Base-by-base conservation (phyloP, 2,888 invertebrate species). In the Acrobasis consociella region DNA sequence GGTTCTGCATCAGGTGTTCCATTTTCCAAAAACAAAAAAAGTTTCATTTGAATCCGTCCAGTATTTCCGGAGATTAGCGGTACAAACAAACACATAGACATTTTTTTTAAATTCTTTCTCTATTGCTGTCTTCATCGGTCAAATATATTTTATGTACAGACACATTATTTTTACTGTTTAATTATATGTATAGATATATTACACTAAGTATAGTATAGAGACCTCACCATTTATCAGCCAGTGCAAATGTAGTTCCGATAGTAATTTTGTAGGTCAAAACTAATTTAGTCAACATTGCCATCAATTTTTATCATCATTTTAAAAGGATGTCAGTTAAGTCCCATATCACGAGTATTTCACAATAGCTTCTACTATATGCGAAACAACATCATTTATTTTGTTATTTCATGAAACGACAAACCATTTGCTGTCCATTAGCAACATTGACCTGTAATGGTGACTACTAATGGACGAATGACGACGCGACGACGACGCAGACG, bases 341-440 rank as follows among this genome's bases (percentile, higher is more conserved):
- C 16, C 10, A 39, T 55, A 55, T 55, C 39, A 39, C 16, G 39
- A 55, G 13, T n/a, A 55, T 55, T 55, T 55, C 55, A 39, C 39
- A 55, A 55, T 39, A 55, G 9, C 39, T 11, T 15, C 39, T 15
- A 7, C 22, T 31, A 11, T 55, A 5, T 39, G 39, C 55, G 11
- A 39, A 55, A 55, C 11, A 39, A 38, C 5, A 58, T 13, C 0
- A 22, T 39, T 22, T 0, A 56, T 46, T 22, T 42, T 58, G 11
- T 46, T 17, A 58, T 58, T 31, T 13, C 1, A 58, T 22, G 22
- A 31, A 58, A 38, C 38, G 50, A 60, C 39, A 50, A 13, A 50
- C 38, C 59, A 50, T 50, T 59, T 59, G 49, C 37, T 59, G 49
- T 59, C 50, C 59, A 60, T 60, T 50, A 60, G 59, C 50, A 49